Evolutionary conservation across 1,140 invertebrate species (phyloP), one percentile per base, ranked within the genome.

Genomic region (Cheumatopsyche charites): DNA sequence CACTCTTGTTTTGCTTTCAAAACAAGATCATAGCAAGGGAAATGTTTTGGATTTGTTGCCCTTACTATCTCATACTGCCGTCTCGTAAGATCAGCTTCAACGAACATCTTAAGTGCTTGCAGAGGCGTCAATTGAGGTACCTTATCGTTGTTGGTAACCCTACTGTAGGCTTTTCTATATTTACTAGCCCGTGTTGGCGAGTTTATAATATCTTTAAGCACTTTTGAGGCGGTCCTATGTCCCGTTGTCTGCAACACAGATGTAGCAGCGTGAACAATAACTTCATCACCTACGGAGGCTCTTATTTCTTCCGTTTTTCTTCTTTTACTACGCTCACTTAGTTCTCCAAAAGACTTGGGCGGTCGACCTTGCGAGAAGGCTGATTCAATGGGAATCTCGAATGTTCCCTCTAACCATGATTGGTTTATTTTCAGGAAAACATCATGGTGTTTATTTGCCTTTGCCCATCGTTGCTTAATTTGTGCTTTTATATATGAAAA

Each of bases 231-330:
- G n/a, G n/a, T n/a, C n/a, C n/a, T n/a, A n/a, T n/a, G n/a, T n/a
- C n/a, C n/a, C n/a, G n/a, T n/a, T n/a, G n/a, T n/a, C n/a, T n/a
- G n/a, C n/a, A n/a, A n/a, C n/a, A n/a, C n/a, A n/a, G 9, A 68
- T 63, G 67, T 15, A 49, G 67, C 73, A 42, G 78, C 78, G 70
- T 77, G 71, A n/a, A 73, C 19, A 62, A 78, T 74, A 25, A 77
- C 70, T 25, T 70, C 72, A 17, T 72, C 58, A 29, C 70, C 66
- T 15, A 76, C 36, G 73, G 21, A 69, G 29, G 74, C 73, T 15
- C 79, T 61, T 11, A 78, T 9, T 65, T 77, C 70, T 73, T 78
- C 73, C 45, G 78, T 79, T 75, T 78, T 78, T 49, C 79, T 73
- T 26, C 76, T 62, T 76, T 80, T 79, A 13, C 52, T 75, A 47